Percentiles rank a stretch among this genome's conserved stretches.
Evolutionary conservation across 2,888 invertebrate genomes (phyloP).

Genomic region (Drosophila paramelanica): DNA sequence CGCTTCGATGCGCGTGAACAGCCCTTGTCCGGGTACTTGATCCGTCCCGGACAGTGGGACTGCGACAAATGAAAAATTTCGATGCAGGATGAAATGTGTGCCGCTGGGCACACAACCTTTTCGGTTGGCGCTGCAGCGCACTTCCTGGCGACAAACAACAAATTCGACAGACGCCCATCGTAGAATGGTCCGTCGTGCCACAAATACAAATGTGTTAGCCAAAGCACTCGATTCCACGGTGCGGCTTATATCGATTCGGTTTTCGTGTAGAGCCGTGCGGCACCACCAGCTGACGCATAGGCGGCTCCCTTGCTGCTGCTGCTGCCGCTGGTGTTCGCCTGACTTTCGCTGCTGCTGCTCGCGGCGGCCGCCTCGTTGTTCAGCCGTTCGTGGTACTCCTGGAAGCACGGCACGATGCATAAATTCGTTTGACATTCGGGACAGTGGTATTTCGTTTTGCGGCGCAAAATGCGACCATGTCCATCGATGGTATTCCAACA

Average conservation of each 20-base stretch:
- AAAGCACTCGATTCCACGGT: slow-evolving; percentile 26
- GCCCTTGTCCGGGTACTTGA: slow-evolving; percentile 39
- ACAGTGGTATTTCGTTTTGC: slow-evolving; percentile 95
- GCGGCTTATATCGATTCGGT: slow-evolving; percentile 84
- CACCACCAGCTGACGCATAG: slow-evolving; percentile 55
- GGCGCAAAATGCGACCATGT: slow-evolving; percentile 91
- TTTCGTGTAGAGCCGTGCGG: slow-evolving; percentile 82
- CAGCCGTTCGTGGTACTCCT: slow-evolving; percentile 91
- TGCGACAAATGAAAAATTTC: slow-evolving; percentile 76
- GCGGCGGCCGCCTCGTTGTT: slow-evolving; percentile 80
- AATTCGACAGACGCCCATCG: slow-evolving; percentile 54
- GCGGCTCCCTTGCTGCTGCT: slow-evolving; percentile 58
- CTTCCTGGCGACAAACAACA: slow-evolving; percentile 75
- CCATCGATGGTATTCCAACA: slow-evolving; percentile 96
- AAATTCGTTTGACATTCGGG: slow-evolving; percentile 95
- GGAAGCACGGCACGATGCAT: slow-evolving; percentile 95
- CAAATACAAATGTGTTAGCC: slow-evolving; percentile 73
- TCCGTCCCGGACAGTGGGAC: slow-evolving; percentile 47
- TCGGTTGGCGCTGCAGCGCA: slow-evolving; percentile 20
- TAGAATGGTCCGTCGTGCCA: slow-evolving; percentile 49
- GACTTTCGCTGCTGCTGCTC: slow-evolving; percentile 51
- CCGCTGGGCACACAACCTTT: slow-evolving; percentile 8
- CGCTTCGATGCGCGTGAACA: slow-evolving; percentile 54
- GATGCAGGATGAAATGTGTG: slow-evolving; percentile 57
- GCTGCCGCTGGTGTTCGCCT: slow-evolving; percentile 46